phyloP scores from a whole-genome alignment of 2,888 invertebrate genomes.

The Adela reaumurella region DNA sequence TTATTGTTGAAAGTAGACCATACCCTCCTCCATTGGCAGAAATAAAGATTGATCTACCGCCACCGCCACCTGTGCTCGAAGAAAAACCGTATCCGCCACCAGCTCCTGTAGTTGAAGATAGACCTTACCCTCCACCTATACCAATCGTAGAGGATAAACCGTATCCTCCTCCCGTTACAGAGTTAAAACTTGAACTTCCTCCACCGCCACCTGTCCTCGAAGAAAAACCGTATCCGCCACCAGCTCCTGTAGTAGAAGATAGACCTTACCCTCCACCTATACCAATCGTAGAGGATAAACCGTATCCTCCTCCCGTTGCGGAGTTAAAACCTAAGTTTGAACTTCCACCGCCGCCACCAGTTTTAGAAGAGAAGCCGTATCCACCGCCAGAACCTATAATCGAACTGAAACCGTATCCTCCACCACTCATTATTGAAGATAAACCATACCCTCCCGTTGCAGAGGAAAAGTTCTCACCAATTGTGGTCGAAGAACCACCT shows the following conservation, averaged over 20 bases:
- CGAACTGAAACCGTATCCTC: constrained; percentile 2
- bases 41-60: constrained; percentile 15
- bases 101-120: constrained; percentile 2
- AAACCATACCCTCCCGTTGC: constrained; percentile 5
- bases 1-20: constrained; percentile 48
- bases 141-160: constrained; percentile 8
- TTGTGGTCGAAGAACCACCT: constrained; percentile 3
- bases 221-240: constrained; percentile 4
- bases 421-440: constrained; percentile 4
- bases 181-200: constrained; percentile 12
- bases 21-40: constrained; percentile 7
- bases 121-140: constrained; percentile 2
- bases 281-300: neutral
- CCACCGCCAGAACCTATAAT: constrained; percentile 7
- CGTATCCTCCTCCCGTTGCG: constrained; percentile 9
- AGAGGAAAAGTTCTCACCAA: neutral
- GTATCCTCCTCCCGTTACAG: constrained; percentile 12
- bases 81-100: constrained; percentile 8
- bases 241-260: constrained; percentile 8
- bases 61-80: constrained; percentile 6
- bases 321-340: constrained; percentile 16
- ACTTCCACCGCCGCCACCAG: constrained; percentile 12
- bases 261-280: constrained; percentile 19
- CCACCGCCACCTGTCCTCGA: constrained; percentile 6
- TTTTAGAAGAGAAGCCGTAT: constrained; percentile 15